phyloP scores from a whole-genome alignment of 2,888 invertebrate species.

The Caenorhabditis doughertyi region DNA sequence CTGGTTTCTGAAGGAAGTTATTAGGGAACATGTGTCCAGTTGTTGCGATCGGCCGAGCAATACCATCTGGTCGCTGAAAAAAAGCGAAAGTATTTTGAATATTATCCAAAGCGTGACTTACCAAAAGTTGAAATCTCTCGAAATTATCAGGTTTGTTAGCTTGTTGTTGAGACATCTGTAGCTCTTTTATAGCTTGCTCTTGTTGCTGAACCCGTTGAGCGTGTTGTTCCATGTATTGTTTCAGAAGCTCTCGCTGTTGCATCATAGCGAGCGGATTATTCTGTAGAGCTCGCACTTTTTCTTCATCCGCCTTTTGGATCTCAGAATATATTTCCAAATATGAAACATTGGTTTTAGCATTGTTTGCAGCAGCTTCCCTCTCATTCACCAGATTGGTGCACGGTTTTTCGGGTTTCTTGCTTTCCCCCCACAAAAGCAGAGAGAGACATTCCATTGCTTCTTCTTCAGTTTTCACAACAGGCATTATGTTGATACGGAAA shows the following conservation, averaged over 20 bases:
- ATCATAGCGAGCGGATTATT: no score
- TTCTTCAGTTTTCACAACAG: not conserved
- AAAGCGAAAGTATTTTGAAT: not conserved
- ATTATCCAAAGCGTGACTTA: not conserved
- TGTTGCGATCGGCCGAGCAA: constrained; percentile 27
- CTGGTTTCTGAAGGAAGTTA: not conserved
- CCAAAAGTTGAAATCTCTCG: constrained; percentile 33
- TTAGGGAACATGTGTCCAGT: not conserved
- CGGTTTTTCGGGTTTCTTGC: not conserved
- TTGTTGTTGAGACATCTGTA: not conserved
- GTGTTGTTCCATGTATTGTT: not conserved
- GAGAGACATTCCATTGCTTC: constrained; percentile 21
- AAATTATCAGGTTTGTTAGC: constrained; percentile 12
- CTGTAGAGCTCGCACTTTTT: no score
- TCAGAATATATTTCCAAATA: constrained; percentile 1
- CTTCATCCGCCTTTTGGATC: not conserved
- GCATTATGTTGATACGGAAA: not conserved
- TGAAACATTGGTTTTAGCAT: no score
- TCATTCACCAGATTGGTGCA: not conserved
- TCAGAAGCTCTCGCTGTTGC: not conserved
- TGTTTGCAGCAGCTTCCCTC: not conserved
- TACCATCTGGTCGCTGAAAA: constrained; percentile 10
- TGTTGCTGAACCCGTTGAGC: not conserved
- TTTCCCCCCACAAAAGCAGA: no score
- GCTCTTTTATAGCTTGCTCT: not conserved